Evolutionary conservation across 2,113 vertebrate genomes (phyloP), one percentile per base, ranked within the genome.

Genomic region (Microtus richardsoni): DNA sequence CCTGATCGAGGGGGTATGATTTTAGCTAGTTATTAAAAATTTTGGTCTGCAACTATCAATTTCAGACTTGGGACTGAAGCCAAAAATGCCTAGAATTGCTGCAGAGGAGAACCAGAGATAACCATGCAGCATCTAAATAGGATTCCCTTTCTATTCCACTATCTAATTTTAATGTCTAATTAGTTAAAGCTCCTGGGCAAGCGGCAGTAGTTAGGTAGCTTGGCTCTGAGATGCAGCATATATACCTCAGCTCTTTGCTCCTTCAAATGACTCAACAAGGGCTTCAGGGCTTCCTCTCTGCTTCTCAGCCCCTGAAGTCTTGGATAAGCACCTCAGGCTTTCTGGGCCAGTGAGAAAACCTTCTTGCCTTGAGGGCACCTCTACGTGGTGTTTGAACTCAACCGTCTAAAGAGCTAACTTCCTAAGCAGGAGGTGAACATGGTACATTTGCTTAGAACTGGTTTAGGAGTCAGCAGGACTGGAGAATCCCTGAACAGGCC

Each of bases 361-460:
- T 92, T 94, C 21, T 94, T 97, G 88, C 93, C 95, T 97, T 94
- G 78, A 97, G 96, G 96, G 93, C 88, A 97, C 96, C 95, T 88
- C 96, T 52, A 71, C 64, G n/a, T 78, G 97, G 96, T 97, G 94
- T 97, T 98, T 97, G 95, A 88, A 97, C 96, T 97, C 96, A 95
- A 96, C 94, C 96, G 97, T 97, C 96, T 96, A 97, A 98, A 98
- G 91, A 98, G 93, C 93, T 97, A 91, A 97, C 97, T 98, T 98
- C 97, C 97, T 96, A 97, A 96, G 97, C 91, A 96, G 97, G 97
- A 97, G 96, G 95, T 97, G 92, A 95, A 91, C 95, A 47, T 90
- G 93, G 70, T 94, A 66, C 91, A 74, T 91, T 96, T 97, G 87
- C 93, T 91, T 83, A 71, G 96, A 97, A 84, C 86, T 89, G 97